phyloP scores from a whole-genome alignment of 23 tunicate genomes.

The Botrylloides violaceus region DNA sequence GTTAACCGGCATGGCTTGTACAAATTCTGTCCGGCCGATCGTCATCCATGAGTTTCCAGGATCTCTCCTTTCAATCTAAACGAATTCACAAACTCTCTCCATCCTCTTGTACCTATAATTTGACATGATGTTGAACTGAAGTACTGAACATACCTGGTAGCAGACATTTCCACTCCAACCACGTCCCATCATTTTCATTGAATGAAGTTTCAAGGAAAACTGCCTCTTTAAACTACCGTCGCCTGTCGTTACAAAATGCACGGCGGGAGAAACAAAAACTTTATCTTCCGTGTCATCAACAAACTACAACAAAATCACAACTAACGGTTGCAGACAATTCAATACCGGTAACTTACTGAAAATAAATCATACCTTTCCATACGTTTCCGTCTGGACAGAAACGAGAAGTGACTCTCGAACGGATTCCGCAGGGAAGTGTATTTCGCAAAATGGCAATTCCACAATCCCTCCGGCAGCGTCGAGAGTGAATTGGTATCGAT shows the following conservation, averaged over 20 bases:
- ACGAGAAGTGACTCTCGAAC: neutral
- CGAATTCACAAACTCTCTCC: neutral
- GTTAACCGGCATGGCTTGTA: constrained; percentile 16
- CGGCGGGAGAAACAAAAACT: constrained; percentile 9
- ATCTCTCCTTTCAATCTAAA: constrained; percentile 18
- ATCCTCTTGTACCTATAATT: too few species aligned
- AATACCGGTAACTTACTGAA: too few species aligned
- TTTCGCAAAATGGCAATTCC: neutral
- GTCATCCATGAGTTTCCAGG: constrained; percentile 1
- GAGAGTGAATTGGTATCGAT: neutral
- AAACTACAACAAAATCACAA: neutral
- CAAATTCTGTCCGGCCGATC: constrained; percentile 17
- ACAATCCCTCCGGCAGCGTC: neutral
- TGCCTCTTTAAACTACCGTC: neutral
- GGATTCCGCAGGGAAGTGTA: neutral
- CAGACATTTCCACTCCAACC: constrained; percentile 13
- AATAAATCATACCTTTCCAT: neutral
- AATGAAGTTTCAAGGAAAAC: neutral
- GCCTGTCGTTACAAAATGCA: neutral
- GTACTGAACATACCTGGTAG: constrained; percentile 18
- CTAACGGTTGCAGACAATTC: neutral
- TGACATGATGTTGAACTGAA: too few species aligned
- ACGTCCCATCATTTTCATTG: constrained; percentile 12
- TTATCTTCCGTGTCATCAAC: constrained; percentile 20
- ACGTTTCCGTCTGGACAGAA: neutral